Percentiles rank a stretch among this genome's conserved stretches.
These are phyloP conservation scores for Amiota minor DNA, from an alignment of 2,888 invertebrate genomes.

Conservation along the genomic window DNA sequence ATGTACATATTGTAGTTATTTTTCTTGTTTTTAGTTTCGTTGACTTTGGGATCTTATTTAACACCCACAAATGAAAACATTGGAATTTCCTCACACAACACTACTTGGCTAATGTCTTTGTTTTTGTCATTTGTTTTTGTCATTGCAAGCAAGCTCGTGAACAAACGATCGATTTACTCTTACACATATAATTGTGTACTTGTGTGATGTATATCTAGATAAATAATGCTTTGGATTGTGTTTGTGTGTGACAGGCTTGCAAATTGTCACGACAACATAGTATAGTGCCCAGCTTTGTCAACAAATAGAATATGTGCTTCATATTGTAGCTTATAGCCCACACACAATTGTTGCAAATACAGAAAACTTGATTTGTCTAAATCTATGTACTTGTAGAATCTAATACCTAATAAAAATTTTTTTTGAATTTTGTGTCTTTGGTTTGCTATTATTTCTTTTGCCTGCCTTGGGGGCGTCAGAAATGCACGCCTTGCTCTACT, in stretches of 20 bases:
- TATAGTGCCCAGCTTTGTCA: slow-evolving; percentile 4
- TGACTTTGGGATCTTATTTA: slow-evolving; percentile 14
- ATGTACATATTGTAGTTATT: slow-evolving; percentile 39
- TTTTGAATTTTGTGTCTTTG: not conserved
- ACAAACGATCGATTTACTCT: too few species aligned
- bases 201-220: not conserved
- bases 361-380: not conserved
- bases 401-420: not conserved
- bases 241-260: slow-evolving; percentile 17
- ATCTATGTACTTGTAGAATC: not conserved
- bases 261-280: slow-evolving; percentile 4
- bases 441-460: not conserved
- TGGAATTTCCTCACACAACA: slow-evolving; percentile 8
- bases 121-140: too few species aligned
- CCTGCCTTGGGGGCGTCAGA: slow-evolving; percentile 7
- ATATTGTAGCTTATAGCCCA: slow-evolving; percentile 14
- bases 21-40: slow-evolving; percentile 14
- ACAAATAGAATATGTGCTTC: not conserved
- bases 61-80: slow-evolving; percentile 39
- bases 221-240: not conserved
- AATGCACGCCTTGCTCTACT: not conserved
- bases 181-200: too few species aligned
- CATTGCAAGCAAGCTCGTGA: too few species aligned
- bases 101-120: not conserved
- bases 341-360: not conserved